Evolutionary conservation across 2,888 invertebrate species (phyloP).

Genomic region (Drosophila lacicola): DNA sequence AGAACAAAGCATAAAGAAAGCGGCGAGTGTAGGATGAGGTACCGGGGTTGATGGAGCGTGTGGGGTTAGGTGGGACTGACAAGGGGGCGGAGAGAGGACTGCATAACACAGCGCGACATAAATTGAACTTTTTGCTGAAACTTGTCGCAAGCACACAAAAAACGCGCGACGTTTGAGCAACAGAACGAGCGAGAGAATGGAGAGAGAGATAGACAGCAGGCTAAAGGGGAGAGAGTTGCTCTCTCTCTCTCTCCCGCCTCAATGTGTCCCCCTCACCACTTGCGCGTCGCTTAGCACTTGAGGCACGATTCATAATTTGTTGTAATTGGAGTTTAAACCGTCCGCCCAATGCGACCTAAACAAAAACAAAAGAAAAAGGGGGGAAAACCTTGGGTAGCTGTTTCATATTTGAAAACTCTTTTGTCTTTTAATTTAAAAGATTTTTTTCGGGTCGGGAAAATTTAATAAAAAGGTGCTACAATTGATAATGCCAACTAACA

Average conservation of each 20-base stretch:
- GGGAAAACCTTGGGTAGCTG: conserved; percentile 37
- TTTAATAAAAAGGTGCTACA: conserved; percentile 51
- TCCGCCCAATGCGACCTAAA: conserved; percentile 4
- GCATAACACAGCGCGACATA: conserved; percentile 74
- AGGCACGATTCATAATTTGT: conserved; percentile 70
- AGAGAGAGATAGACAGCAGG: not conserved
- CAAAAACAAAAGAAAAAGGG: conserved; percentile 6
- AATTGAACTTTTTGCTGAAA: conserved; percentile 75
- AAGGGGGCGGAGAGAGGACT: conserved; percentile 8
- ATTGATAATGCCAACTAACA: conserved; percentile 24
- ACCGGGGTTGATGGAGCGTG: not conserved
- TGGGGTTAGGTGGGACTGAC: not conserved
- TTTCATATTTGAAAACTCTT: conserved; percentile 37
- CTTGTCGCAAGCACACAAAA: conserved; percentile 49
- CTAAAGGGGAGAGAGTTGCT: conserved; percentile 10
- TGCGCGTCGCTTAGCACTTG: conserved; percentile 50
- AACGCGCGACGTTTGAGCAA: conserved; percentile 21
- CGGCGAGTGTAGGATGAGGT: conserved; percentile 25
- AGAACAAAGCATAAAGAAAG: conserved; percentile 69
- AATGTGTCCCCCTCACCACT: not conserved
- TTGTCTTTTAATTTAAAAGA: conserved; percentile 26
- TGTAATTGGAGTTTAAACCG: conserved; percentile 75
- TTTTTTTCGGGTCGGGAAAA: conserved; percentile 44
- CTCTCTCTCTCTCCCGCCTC: conserved; percentile 3
- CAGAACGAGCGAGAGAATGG: conserved; percentile 9